phyloP scores from a whole-genome alignment of 1,140 invertebrate species.

The Leptopilina clavipes region DNA sequence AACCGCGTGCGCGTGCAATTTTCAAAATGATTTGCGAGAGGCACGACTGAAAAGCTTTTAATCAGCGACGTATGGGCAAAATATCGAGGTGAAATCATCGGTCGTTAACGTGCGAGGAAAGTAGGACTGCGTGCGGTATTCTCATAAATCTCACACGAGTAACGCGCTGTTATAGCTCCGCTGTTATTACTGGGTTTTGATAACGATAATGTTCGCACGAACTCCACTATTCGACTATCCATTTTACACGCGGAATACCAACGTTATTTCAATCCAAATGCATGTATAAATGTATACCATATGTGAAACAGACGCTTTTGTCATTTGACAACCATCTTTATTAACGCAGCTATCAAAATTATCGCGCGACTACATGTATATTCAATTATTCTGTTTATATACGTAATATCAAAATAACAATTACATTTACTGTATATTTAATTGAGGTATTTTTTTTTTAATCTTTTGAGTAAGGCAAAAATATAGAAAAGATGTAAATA shows the following conservation, averaged over 20 bases:
- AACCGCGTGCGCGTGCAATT: background rate
- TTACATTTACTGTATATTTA: too few relatives aligned
- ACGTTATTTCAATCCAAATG: constrained; percentile 6
- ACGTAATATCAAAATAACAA: too few relatives aligned
- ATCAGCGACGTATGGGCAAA: constrained; percentile 40
- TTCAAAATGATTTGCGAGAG: constrained; percentile 25
- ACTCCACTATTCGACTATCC: constrained; percentile 42
- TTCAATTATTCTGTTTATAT: too few relatives aligned
- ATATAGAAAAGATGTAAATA: too few relatives aligned
- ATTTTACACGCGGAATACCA: constrained; percentile 40
- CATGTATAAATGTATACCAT: background rate
- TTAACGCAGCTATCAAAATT: background rate
- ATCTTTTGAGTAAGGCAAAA: too few relatives aligned
- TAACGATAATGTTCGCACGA: constrained; percentile 47
- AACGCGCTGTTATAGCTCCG: constrained; percentile 38
- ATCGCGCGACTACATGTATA: background rate
- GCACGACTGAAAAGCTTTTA: constrained; percentile 37
- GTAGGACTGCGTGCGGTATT: constrained; percentile 41
- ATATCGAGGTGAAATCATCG: constrained; percentile 43
- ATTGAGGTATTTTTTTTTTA: too few relatives aligned
- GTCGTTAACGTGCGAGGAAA: constrained; percentile 44
- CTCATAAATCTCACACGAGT: constrained; percentile 39
- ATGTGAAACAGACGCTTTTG: constrained; percentile 1
- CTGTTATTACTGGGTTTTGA: constrained; percentile 43
- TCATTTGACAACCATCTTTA: constrained; percentile 26